Percentiles rank a stretch among this genome's conserved stretches.
Conservation (phyloP, 2,888 invertebrate genomes). For the Cataglyphis altisquamis region DNA sequence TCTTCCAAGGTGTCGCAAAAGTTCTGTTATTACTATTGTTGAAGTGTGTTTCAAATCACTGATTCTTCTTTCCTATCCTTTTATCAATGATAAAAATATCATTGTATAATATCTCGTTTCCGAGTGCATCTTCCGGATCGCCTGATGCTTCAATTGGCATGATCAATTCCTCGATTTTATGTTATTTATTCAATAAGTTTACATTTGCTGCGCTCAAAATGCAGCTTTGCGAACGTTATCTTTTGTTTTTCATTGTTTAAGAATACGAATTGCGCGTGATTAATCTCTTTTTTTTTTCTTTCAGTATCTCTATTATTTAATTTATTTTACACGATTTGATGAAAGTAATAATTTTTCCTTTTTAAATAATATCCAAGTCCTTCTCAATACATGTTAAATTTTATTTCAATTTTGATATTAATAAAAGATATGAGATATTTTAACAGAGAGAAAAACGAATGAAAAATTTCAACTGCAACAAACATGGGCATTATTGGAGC, state of each 20-base stretch:
- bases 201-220: not conserved
- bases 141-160: not conserved
- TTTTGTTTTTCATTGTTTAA: not conserved
- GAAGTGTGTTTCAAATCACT: conserved; percentile 22
- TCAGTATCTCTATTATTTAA: not conserved
- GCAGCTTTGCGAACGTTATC: not conserved
- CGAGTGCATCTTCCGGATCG: conserved; percentile 9
- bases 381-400: not conserved
- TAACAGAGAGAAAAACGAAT: conserved; percentile 22
- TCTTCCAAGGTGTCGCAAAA: conserved; percentile 14
- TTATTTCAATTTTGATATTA: not conserved
- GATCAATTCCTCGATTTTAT: not conserved
- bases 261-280: not conserved
- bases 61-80: conserved; percentile 12
- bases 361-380: not conserved
- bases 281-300: not conserved
- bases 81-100: not conserved
- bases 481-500: conserved; percentile 23
- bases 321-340: not conserved
- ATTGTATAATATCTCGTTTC: not conserved
- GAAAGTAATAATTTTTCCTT: conserved; percentile 3
- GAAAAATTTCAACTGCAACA: conserved; percentile 3
- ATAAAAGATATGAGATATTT: conserved; percentile 6
- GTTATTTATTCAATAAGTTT: not conserved
- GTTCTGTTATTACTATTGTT: conserved; percentile 25